A percentile compares a stretch with the other conserved stretches of the same genome.
These are phyloP conservation scores for Spinibarbus caldwelli DNA, from an alignment of 2,797 vertebrate species.

Conservation along the genomic window DNA sequence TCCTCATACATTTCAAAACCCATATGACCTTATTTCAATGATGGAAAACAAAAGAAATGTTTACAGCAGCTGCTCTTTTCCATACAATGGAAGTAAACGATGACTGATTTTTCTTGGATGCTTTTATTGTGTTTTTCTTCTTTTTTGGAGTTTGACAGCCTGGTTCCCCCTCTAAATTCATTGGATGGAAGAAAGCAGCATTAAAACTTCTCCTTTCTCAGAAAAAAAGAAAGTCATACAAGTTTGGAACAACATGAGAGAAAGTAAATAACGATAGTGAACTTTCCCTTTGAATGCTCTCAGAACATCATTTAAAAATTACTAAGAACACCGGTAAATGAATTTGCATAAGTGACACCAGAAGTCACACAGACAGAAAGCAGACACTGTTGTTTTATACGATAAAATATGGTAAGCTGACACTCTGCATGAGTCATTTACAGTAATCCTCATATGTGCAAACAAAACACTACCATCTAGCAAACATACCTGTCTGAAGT, in stretches of 20 bases:
- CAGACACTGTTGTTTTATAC: background rate
- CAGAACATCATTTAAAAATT: background rate
- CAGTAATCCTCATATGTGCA: constrained; percentile 6
- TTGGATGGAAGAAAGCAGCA: background rate
- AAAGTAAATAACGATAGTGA: background rate
- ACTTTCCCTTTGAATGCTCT: background rate
- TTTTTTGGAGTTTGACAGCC: background rate
- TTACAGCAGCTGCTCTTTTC: background rate
- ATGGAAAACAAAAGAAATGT: background rate
- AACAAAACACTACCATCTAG: background rate
- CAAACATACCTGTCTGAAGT: background rate
- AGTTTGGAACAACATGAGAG: background rate
- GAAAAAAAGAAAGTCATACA: background rate
- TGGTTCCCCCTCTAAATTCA: background rate
- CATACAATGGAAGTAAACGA: background rate
- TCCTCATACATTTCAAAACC: background rate
- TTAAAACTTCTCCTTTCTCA: background rate
- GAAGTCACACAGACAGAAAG: constrained; percentile 4
- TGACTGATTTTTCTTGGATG: background rate
- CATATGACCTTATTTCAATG: background rate
- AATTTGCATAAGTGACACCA: constrained; percentile 18
- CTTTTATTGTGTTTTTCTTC: background rate
- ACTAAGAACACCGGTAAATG: background rate
- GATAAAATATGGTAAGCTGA: background rate
- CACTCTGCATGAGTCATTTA: constrained; percentile 3